Percentiles rank a stretch among this genome's conserved stretches.
These are phyloP conservation scores for Anisognathus igniventris DNA, from an alignment of 2,797 vertebrate species.

Conservation along the genomic window DNA sequence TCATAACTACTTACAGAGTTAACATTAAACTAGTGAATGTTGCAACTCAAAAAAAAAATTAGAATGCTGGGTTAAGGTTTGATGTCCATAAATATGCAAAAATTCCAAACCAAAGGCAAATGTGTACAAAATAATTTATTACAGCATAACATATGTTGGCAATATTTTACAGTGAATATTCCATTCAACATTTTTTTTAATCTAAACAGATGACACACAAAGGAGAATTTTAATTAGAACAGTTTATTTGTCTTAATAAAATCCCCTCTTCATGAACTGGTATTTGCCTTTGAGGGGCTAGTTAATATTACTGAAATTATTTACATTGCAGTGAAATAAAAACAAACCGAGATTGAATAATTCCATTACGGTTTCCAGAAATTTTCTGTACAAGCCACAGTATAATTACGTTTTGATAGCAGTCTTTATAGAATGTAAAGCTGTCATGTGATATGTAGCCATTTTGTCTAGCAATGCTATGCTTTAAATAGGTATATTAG, in stretches of 20 bases:
- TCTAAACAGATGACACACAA: conserved; percentile 65
- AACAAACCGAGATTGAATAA: conserved; percentile 42
- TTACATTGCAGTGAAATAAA: conserved; percentile 70
- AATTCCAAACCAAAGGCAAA: conserved; percentile 43
- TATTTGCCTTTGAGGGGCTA: conserved; percentile 62
- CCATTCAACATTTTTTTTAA: conserved; percentile 56
- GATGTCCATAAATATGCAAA: background rate
- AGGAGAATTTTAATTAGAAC: conserved; percentile 65
- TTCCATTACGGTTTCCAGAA: conserved; percentile 54
- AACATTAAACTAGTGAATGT: rapidly evolving
- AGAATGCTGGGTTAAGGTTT: background rate
- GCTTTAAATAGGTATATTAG: conserved; percentile 59
- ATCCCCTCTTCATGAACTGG: conserved; percentile 59
- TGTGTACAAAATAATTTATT: conserved; percentile 84
- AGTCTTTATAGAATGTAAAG: conserved; percentile 62
- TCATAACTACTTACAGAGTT: background rate
- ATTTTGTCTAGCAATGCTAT: conserved; percentile 38
- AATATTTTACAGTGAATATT: conserved; percentile 75
- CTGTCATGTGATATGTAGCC: conserved; percentile 16
- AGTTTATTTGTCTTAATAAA: conserved; percentile 69
- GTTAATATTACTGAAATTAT: conserved; percentile 69
- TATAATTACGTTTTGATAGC: conserved; percentile 57
- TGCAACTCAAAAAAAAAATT: background rate
- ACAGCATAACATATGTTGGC: conserved; percentile 71
- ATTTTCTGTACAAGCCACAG: conserved; percentile 67